Conservation (phyloP, 2,888 invertebrate species). For the Physocephala rufipes region DNA sequence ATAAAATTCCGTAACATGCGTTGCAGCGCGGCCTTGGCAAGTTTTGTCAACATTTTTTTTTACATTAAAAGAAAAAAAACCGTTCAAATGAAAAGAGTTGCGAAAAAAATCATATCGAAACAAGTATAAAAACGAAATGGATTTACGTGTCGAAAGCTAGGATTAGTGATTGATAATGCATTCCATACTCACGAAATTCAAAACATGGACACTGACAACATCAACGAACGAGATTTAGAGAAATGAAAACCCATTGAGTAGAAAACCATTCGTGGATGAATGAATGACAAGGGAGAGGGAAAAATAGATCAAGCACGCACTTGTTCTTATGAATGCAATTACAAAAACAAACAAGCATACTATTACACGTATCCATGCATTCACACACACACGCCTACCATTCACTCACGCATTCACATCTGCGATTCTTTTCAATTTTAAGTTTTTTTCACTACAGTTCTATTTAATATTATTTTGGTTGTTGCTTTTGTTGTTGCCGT, state of each 20-base stretch:
- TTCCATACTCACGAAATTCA: too few species aligned
- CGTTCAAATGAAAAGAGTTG: neutral
- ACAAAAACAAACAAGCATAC: constrained; percentile 30
- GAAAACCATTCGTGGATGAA: constrained; percentile 11
- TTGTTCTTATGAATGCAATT: constrained; percentile 19
- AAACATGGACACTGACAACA: neutral
- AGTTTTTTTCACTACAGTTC: neutral
- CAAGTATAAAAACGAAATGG: neutral
- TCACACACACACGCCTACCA: constrained; percentile 29
- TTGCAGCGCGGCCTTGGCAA: too few species aligned
- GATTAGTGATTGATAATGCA: too few species aligned
- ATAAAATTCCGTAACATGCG: too few species aligned
- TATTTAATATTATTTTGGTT: constrained; percentile 4
- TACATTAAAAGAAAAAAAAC: too few species aligned
- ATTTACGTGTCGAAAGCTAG: too few species aligned
- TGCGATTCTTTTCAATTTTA: constrained; percentile 33
- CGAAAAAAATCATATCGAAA: neutral
- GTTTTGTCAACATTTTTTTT: too few species aligned
- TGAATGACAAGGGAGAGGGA: constrained; percentile 13
- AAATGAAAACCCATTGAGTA: neutral
- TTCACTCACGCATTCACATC: constrained; percentile 26
- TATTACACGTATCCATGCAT: neutral
- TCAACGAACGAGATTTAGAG: neutral
- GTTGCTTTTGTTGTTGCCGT: constrained; percentile 14
- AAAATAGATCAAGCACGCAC: constrained; percentile 46